Evolutionary conservation across 2,888 invertebrate genomes (phyloP).

Genomic region (Leptinotarsa peninsularis): DNA sequence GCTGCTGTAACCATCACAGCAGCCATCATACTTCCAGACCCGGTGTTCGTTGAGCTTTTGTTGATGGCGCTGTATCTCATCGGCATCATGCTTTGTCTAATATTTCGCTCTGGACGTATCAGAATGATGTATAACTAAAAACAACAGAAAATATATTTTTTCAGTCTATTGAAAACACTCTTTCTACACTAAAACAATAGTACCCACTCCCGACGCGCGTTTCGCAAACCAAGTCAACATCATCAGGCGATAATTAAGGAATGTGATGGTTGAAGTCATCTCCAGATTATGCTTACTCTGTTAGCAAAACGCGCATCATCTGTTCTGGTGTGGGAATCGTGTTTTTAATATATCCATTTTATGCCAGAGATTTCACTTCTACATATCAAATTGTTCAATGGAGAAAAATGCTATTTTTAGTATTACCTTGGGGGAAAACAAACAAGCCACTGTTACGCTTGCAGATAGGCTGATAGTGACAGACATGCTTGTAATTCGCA

Average conservation of each 20-base stretch:
- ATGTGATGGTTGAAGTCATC: too few relatives aligned
- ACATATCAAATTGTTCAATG: too few relatives aligned
- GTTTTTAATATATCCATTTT: too few relatives aligned
- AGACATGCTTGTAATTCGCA: slow-evolving; percentile 94
- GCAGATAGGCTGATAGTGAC: slow-evolving; percentile 95
- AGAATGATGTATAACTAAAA: slow-evolving; percentile 87
- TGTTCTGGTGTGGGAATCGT: too few relatives aligned
- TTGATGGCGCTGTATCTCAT: slow-evolving; percentile 74
- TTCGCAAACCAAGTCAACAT: too few relatives aligned
- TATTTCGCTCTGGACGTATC: slow-evolving; percentile 88
- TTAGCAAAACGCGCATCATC: background rate
- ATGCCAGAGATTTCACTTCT: too few relatives aligned
- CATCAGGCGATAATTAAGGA: too few relatives aligned
- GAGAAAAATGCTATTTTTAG: background rate
- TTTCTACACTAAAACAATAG: too few relatives aligned
- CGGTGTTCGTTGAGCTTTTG: slow-evolving; percentile 72
- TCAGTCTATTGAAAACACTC: background rate
- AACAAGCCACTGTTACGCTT: slow-evolving; percentile 91
- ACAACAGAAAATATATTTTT: background rate
- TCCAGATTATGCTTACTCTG: background rate
- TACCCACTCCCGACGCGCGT: too few relatives aligned
- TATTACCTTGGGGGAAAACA: slow-evolving; percentile 92
- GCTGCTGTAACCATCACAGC: slow-evolving; percentile 76
- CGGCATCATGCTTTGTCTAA: slow-evolving; percentile 89
- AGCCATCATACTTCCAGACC: slow-evolving; percentile 76